Evolutionary conservation across 2,113 vertebrate genomes (phyloP), one percentile per base, ranked within the genome.

Genomic region (Laterallus jamaicensis): DNA sequence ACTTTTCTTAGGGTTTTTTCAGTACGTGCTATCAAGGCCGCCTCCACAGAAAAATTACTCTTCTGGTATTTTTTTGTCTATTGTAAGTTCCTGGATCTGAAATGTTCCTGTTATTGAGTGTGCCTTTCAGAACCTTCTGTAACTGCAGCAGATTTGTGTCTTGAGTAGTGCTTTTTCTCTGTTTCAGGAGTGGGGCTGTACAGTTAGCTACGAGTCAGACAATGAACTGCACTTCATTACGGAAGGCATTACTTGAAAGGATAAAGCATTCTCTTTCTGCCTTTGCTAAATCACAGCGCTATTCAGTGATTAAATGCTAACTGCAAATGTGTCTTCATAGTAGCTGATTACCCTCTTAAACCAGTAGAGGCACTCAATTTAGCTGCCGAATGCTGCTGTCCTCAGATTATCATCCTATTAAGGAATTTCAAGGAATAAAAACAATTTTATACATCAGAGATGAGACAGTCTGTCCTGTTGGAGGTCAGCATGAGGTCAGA

Each of bases 391-490:
- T 62, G 49, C 68, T 15, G 28, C 69, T 79, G 69, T 88, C 79
- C 47, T 89, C 47, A 79, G 59, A 60, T 77, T 85, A 87, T 80
- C 35, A 7, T 68, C 59, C 21, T 60, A n/a, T 73, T 81, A 82
- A 85, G 77, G 90, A 86, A 93, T 93, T 88, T 93, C 31, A 84
- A 69, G 80, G 88, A 93, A 92, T 82, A 74, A 91, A 90, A 94
- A 13, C 70, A 87, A 73, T 87, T 93, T 90, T n/a, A 52, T 83
- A 78, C 35, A 81, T 86, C 68, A 62, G 93, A 86, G 60, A 67
- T 47, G 44, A 97, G 81, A 37, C 35, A 93, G 63, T 24, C 63
- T 87, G 63, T 90, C 47, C 62, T 64, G 52, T 10, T 24, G 35
- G 74, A 89, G 47, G 86, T 15, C 40, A 86, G 60, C 47, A 42